phyloP scores from a whole-genome alignment of 2,113 vertebrate species.

The Ailurus styani region DNA sequence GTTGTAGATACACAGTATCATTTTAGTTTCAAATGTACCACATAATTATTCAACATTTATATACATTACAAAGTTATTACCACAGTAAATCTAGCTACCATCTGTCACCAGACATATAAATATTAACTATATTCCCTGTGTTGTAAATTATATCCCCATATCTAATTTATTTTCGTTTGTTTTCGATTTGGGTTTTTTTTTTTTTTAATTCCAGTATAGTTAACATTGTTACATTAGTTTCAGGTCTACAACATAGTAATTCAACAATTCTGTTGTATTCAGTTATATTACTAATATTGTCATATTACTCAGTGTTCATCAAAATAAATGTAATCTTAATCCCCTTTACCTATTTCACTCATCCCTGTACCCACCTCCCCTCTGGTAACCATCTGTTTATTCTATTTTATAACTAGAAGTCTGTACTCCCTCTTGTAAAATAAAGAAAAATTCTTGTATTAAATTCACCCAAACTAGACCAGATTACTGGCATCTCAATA shows the following conservation, averaged over 20 bases:
- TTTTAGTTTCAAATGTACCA: not conserved
- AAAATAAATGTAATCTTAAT: not conserved
- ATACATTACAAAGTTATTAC: not conserved
- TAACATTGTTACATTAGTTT: not conserved
- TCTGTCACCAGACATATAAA: not conserved
- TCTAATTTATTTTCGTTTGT: not conserved
- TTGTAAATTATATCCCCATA: not conserved
- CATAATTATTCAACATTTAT: not conserved
- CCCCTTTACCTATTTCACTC: not conserved
- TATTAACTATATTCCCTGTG: not conserved
- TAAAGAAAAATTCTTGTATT: not conserved
- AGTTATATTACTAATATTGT: too few relatives aligned
- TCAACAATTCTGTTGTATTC: not conserved
- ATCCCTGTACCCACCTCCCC: not conserved
- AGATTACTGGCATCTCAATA: not conserved
- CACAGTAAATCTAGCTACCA: not conserved
- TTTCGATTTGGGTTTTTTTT: not conserved
- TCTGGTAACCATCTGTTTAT: not conserved
- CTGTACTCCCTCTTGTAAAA: not conserved
- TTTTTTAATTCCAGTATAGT: not conserved
- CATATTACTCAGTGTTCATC: not conserved
- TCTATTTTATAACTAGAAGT: not conserved
- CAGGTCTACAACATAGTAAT: not conserved
- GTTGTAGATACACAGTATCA: not conserved
- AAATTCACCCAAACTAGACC: constrained; percentile 5